Evolutionary conservation across 2,113 vertebrate genomes (phyloP), one percentile per base, ranked within the genome.

Genomic region (Pomatorhinus ruficollis): DNA sequence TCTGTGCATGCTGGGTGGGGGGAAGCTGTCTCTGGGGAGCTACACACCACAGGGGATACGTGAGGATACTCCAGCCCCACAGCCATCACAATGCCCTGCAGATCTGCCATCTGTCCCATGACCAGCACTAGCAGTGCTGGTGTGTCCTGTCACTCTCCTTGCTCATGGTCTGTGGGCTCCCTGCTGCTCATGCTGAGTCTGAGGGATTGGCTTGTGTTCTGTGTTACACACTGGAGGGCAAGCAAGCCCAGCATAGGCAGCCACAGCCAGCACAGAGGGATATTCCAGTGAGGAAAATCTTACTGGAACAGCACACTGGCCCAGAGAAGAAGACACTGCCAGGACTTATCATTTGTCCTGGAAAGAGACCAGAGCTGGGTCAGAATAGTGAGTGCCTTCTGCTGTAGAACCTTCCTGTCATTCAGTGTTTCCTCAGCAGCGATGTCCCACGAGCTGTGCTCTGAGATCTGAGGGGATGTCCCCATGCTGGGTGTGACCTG

Each of bases 381-480:
- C 30, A 25, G 44, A 50, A 10, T 7, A 42, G 74, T 27, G 28
- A 50, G 66, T 28, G 28, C 40, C 60, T 31, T 12, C 12, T 56
- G 35, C 35, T 60, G 39, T 49, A 47, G 71, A 88, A 23, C 64
- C 11, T 69, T 88, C 53, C 40, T 4, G 1, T 56, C 23, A 5
- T 27, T 86, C 27, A 35, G 0, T 2, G 0, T 60, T 18, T 59
- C 61, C 15, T 50, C 2, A 39, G 64, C 23, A 22, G 52, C 2
- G 2, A 9, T 27, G n/a, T 33, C 52, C 61, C 4, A 0, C 0
- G 0, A 82, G 40, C 89, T 42, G 35, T 13, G 30, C 0, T 4
- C 39, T 70, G 20, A 3, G 59, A 74, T 77, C 57, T 0, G 2
- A 15, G 37, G 49, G 53, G 12, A 16, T 49, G 25, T 54, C 44